Evolutionary conservation across 2,797 vertebrate genomes (phyloP), one percentile per base, ranked within the genome.

Genomic region (Melanotaenia boesemani): DNA sequence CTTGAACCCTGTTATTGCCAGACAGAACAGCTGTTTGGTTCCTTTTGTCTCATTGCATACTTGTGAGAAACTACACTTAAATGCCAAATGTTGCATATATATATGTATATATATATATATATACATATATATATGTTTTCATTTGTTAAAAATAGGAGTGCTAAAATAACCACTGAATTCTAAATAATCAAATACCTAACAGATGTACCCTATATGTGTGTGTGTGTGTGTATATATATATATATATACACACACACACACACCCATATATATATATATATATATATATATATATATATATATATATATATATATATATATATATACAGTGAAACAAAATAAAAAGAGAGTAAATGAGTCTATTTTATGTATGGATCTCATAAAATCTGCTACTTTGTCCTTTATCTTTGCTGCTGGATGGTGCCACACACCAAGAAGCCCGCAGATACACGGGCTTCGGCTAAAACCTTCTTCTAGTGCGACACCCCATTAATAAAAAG

Each of bases 1-100:
- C 94, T 95, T 95, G 94, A 95, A 95, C 94, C 92, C 91, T 94
- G 94, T 94, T 94, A 95, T 94, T 94, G 92, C 93, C 90, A 94
- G 92, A 92, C 89, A 88, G 92, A 94, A 92, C 94, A 95, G 94
- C 93, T 95, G 94, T 94, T 95, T 94, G 91, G 89, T 90, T 91
- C 90, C 82, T 88, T 93, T 93, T 93, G 87, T 94, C 90, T 92
- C 88, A 86, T 85, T 90, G 91, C 85, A 83, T 87, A 84, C 79
- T 92, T 89, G 86, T 85, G 80, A 85, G 90, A 90, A 91, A 88
- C 81, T 76, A 81, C 76, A 82, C 77, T 88, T 24, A 75, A 88
- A 90, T 81, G 76, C 77, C 87, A 90, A 93, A 89, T 84, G 77
- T 74, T 5, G 68, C 80, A n/a, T n/a, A n/a, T n/a, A n/a, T n/a